Conservation (phyloP, 1,140 invertebrate species). For the Oryctes rhinoceros region DNA sequence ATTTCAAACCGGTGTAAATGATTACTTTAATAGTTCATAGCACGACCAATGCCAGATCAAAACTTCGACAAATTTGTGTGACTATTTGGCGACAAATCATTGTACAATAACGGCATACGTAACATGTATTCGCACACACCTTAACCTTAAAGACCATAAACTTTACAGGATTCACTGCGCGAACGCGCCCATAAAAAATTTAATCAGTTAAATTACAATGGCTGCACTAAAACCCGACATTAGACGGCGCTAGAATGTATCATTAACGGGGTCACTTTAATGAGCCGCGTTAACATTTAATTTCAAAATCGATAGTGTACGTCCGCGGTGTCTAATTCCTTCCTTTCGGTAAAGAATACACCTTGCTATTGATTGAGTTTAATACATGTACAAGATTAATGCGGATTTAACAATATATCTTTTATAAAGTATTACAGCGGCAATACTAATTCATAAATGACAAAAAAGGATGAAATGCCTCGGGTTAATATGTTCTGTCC, state of each 20-base stretch:
- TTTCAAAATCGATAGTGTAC: slow-evolving; percentile 24
- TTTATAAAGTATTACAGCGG: too few relatives aligned
- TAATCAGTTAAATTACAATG: slow-evolving; percentile 20
- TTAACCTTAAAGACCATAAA: slow-evolving; percentile 13
- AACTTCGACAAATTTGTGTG: slow-evolving; percentile 4
- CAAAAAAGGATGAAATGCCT: too few relatives aligned
- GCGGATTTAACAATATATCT: too few relatives aligned
- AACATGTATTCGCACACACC: not conserved
- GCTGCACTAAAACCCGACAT: not conserved
- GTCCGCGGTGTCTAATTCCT: not conserved
- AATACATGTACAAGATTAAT: not conserved
- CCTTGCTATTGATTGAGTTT: not conserved
- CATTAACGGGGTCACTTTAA: slow-evolving; percentile 29
- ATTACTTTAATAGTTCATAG: not conserved
- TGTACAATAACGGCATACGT: not conserved
- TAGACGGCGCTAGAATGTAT: slow-evolving; percentile 6
- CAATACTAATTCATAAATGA: too few relatives aligned
- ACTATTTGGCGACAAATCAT: not conserved
- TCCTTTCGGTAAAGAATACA: not conserved
- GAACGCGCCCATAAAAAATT: slow-evolving; percentile 23
- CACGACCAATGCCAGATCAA: not conserved
- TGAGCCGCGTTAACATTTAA: slow-evolving; percentile 24
- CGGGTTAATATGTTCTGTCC: too few relatives aligned
- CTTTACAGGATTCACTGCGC: not conserved
- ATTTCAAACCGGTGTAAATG: not conserved